Base-by-base conservation (phyloP, 2,797 vertebrate genomes). In the Anguilla pacifica region DNA sequence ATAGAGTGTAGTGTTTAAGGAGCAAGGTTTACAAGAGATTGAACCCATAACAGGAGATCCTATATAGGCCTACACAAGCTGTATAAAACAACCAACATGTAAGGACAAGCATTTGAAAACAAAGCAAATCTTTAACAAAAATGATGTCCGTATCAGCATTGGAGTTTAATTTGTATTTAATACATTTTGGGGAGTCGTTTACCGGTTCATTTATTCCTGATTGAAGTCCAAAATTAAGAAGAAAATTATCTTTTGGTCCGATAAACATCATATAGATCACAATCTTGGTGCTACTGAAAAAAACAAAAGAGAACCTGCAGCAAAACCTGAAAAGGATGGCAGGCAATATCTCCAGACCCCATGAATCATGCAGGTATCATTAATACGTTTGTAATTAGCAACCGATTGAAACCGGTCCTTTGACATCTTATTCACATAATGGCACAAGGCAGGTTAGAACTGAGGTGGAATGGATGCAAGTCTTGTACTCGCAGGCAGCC, bases 381-480 rank as follows among this genome's bases (percentile, higher is more conserved):
- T 53, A 35, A 11, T 17, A 59, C 15, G 3, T 55, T 84, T 35
- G 13, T 55, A 84, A 84, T 55, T 28, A 84, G 79, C 82, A 55
- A 31, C 51, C 57, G n/a, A 83, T 83, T 43, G 83, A 87, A 82
- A 87, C 39, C 51, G 17, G 86, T 55, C 57, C 57, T 86, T 81
- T 82, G 51, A 79, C 74, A 86, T 61, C 74, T 82, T 51, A 61
- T 57, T 86, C 86, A 61, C 74, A 49, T 81, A 55, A 88, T 55
- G 51, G 25, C 53, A 85, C 43, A 49, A 55, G 57, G 64, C 17
- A 28, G 53, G 55, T 88, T 53, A 59, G 70, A 88, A 31, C 43
- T 84, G 6, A 72, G 43, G 59, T 35, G 25, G 53, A 84, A 89
- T 77, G 79, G 19, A 84, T 84, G 77, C 53, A 46, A 53, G 55